Conservation (phyloP, 2,888 invertebrate genomes). For the Chloroclysta siterata region DNA sequence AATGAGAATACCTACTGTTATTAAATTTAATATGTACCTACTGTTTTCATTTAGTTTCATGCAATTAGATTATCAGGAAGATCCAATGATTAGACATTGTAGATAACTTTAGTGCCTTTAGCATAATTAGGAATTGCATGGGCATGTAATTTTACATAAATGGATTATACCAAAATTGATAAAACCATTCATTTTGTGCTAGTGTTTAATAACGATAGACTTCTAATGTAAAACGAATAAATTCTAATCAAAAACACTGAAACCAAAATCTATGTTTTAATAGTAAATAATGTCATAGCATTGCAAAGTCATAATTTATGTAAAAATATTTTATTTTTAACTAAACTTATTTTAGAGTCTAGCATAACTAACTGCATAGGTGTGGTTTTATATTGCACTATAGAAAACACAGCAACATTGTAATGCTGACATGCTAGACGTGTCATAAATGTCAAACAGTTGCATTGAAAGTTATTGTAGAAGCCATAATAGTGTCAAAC, state of each 20-base stretch:
- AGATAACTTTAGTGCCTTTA: slow-evolving; percentile 39
- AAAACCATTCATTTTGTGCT: background rate
- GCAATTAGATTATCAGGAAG: background rate
- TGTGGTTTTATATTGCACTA: background rate
- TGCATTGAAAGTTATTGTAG: background rate
- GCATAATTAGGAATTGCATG: slow-evolving; percentile 28
- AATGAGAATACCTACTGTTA: background rate
- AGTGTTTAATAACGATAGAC: background rate
- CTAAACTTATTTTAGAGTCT: no score
- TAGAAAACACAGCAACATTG: background rate
- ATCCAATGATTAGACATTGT: slow-evolving; percentile 6
- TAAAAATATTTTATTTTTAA: background rate
- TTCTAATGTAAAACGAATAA: background rate
- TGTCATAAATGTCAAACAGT: no score
- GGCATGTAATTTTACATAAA: slow-evolving; percentile 6
- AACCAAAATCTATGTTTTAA: background rate
- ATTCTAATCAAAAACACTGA: background rate
- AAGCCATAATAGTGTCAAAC: background rate
- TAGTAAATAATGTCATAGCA: background rate
- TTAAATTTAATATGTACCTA: background rate
- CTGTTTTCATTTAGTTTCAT: background rate
- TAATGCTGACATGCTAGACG: background rate
- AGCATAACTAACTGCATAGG: no score
- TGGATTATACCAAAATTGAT: slow-evolving; percentile 1
- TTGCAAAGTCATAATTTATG: background rate